These are phyloP conservation scores for Neoitamus cyanurus DNA, from an alignment of 2,888 invertebrate genomes.

Conservation along the genomic window DNA sequence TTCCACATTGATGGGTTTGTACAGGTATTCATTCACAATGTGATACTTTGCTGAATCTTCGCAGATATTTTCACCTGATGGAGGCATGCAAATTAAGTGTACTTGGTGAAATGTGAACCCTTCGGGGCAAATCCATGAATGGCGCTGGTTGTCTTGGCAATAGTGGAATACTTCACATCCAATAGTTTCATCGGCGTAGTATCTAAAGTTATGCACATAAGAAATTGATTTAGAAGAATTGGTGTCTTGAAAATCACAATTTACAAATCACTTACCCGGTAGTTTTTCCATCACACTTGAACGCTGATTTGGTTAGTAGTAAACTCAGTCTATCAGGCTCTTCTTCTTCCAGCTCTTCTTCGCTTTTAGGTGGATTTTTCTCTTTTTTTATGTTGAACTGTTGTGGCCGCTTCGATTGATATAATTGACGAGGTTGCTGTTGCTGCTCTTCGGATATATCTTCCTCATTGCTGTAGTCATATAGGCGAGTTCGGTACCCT, in stretches of 20 bases:
- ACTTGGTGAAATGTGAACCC: conserved; percentile 81
- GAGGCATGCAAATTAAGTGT: conserved; percentile 93
- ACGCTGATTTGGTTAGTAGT: conserved; percentile 85
- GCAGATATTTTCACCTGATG: conserved; percentile 88
- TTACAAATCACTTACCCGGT: conserved; percentile 70
- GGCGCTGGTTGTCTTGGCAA: conserved; percentile 88
- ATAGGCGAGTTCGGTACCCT: conserved; percentile 60
- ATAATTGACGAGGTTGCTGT: conserved; percentile 58
- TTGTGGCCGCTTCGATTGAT: conserved; percentile 60
- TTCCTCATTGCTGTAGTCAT: conserved; percentile 63
- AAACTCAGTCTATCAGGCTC: conserved; percentile 86
- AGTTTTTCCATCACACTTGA: conserved; percentile 81
- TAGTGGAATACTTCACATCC: conserved; percentile 94
- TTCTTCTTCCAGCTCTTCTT: conserved; percentile 79
- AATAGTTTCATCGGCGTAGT: conserved; percentile 90
- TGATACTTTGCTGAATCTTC: conserved; percentile 89
- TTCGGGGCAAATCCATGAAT: conserved; percentile 94
- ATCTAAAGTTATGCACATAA: conserved; percentile 63
- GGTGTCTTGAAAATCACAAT: neutral
- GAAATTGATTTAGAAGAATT: neutral
- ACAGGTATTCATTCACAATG: conserved; percentile 92
- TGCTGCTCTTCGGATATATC: conserved; percentile 57
- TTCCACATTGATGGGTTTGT: conserved; percentile 86
- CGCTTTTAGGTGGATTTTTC: conserved; percentile 60
- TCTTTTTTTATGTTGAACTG: neutral